phyloP scores from a whole-genome alignment of 2,888 invertebrate species.

The Cyrtodaria siliqua region DNA sequence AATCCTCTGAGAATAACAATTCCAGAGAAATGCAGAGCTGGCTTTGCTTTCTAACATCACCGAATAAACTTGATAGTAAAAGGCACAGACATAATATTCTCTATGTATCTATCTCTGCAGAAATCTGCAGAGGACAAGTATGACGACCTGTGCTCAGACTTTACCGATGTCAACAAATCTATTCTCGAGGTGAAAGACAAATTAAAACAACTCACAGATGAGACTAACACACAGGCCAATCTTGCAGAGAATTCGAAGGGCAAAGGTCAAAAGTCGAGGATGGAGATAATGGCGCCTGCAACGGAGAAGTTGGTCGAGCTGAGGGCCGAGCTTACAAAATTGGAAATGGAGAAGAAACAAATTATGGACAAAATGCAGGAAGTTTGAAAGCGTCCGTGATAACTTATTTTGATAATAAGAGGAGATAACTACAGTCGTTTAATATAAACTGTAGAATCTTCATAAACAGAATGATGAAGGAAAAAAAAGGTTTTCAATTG shows the following conservation, averaged over 20 bases:
- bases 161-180: conserved; percentile 72
- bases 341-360: conserved; percentile 73
- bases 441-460: too few species aligned
- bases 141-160: conserved; percentile 79
- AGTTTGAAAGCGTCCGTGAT: conserved; percentile 6
- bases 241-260: conserved; percentile 63
- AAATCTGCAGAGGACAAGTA: conserved; percentile 72
- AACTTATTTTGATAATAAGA: too few species aligned
- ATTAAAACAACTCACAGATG: conserved; percentile 69
- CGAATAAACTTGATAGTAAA: too few species aligned
- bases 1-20: too few species aligned
- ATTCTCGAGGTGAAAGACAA: conserved; percentile 69
- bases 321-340: conserved; percentile 62
- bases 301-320: conserved; percentile 59
- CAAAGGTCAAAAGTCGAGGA: conserved; percentile 52
- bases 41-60: too few species aligned
- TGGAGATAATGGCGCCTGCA: conserved; percentile 52
- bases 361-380: conserved; percentile 67
- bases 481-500: too few species aligned
- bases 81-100: too few species aligned
- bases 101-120: conserved; percentile 25
- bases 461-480: too few species aligned
- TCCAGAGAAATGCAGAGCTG: too few species aligned
- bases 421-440: too few species aligned
- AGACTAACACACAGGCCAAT: conserved; percentile 68